Base-by-base conservation (phyloP, 2,797 vertebrate species). In the Bradypodion pumilum region DNA sequence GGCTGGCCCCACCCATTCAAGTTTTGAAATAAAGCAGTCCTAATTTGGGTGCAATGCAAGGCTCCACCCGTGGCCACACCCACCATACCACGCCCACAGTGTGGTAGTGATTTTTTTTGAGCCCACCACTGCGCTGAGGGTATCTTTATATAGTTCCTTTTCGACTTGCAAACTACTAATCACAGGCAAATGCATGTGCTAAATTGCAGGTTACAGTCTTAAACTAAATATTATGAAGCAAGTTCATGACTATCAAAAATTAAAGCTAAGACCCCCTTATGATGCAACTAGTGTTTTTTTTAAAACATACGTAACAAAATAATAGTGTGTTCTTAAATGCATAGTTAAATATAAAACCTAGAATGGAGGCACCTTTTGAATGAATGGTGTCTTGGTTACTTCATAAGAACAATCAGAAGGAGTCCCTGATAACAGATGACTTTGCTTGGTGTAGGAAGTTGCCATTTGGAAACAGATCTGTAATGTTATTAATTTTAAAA, bases 321-420 rank as follows among this genome's bases (percentile, higher is more conserved):
- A 83, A 49, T 40, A 78, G 37, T 40, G 32, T 40, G 74, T 52
- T 68, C 76, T 86, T 63, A 15, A 1, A 23, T 68, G 78, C 74
- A 80, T 84, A 82, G n/a, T 32, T 52, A 84, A 83, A 78, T 79
- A 76, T 40, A 85, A 78, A 86, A 2, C 12, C 69, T 89, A 77
- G 89, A 90, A 85, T 73, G 29, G 2, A 21, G 7, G 4, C 1
- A 0, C 69, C 63, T 84, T 90, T 74, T 0, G 25, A 90, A 21
- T 40, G 76, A 89, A 73, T 78, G 44, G 12, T 81, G 62, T 66
- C 59, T 85, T 78, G 29, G 65, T 62, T 16, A 76, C 6, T 81
- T 76, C 68, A 52, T 69, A 86, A 74, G 78, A 68, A 9, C 29
- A 73, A 21, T 37, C 75, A 35, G 16, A n/a, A 81, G 80, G 2